Conservation (phyloP, 2,113 vertebrate genomes). For the Lasiurus cinereus region DNA sequence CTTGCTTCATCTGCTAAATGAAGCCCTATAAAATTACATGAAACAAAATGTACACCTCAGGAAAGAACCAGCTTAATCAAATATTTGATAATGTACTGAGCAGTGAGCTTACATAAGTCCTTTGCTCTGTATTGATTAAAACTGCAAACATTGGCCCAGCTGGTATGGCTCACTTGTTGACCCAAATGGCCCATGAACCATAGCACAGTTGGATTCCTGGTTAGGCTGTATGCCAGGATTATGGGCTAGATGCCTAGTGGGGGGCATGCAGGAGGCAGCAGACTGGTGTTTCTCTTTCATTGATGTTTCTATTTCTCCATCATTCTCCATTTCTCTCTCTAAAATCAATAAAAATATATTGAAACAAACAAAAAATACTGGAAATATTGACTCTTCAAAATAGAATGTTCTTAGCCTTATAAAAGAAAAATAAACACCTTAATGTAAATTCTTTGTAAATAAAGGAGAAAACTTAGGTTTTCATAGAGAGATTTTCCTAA, state of each 20-base stretch:
- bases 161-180: no score
- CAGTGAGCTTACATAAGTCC: neutral
- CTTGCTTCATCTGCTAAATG: conserved; percentile 55
- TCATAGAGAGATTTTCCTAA: neutral
- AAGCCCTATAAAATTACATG: neutral
- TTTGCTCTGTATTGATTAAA: conserved; percentile 50
- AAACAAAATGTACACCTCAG: neutral
- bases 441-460: neutral
- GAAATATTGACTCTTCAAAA: conserved; percentile 5
- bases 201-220: no score
- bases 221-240: no score
- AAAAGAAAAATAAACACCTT: neutral
- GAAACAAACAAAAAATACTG: neutral
- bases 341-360: no score
- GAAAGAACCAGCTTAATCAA: conserved; percentile 38
- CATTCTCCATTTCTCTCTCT: no score
- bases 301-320: no score
- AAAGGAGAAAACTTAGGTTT: neutral
- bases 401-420: neutral
- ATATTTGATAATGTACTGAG: neutral
- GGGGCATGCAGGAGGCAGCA: no score
- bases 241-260: no score
- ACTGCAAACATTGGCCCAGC: neutral
- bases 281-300: no score
- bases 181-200: no score